These are phyloP conservation scores for Heloderma charlesbogerti DNA, from an alignment of 2,113 vertebrate genomes.

Conservation along the genomic window DNA sequence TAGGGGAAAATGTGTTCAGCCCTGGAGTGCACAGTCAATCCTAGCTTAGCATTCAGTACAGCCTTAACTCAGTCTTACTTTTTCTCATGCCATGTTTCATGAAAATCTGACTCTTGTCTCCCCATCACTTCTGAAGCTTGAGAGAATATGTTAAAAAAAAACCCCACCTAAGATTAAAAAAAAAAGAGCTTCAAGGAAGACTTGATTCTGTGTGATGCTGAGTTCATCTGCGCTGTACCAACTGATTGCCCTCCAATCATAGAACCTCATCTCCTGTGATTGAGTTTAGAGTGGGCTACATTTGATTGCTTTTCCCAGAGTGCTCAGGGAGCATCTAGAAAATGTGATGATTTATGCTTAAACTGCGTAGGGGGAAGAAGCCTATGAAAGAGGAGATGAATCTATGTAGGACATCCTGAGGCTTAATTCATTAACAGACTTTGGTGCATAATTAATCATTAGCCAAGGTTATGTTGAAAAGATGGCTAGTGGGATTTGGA, in stretches of 20 bases:
- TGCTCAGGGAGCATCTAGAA: constrained; percentile 7
- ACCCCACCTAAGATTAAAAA: not conserved
- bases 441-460: constrained; percentile 42
- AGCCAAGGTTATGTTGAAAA: constrained; percentile 40
- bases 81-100: not conserved
- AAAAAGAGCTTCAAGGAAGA: constrained; percentile 4
- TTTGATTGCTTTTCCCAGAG: constrained; percentile 30
- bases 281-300: not conserved
- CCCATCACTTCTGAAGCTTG: not conserved
- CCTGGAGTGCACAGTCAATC: not conserved
- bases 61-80: not conserved
- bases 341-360: constrained; percentile 21
- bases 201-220: not conserved
- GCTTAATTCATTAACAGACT: constrained; percentile 50
- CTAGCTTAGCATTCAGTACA: not conserved
- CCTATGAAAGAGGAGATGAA: constrained; percentile 22
- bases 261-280: not conserved
- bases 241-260: constrained; percentile 26
- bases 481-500: constrained; percentile 28
- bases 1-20: not conserved
- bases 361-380: not conserved
- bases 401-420: constrained; percentile 32
- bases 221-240: not conserved
- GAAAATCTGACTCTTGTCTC: not conserved
- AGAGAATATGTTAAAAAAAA: not conserved